A percentile compares a stretch with the other conserved stretches of the same genome.
Conservation (phyloP, 2,888 invertebrate genomes). For the Nephrotoma flavescens region DNA sequence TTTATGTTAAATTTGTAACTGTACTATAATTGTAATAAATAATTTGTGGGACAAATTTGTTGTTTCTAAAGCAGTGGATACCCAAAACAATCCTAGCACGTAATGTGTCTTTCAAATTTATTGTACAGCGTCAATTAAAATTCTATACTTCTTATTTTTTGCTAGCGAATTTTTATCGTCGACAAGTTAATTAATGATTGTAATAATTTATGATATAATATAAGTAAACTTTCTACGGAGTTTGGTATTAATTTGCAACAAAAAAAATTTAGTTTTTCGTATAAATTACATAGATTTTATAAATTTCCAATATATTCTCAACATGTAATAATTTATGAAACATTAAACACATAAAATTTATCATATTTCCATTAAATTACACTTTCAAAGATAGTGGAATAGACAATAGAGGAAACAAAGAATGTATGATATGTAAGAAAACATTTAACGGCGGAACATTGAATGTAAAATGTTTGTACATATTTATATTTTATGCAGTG, state of each 20-base stretch:
- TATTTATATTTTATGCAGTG: neutral
- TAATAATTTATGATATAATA: too few species aligned
- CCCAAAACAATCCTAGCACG: neutral
- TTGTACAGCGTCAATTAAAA: neutral
- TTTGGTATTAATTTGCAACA: neutral
- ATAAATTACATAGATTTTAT: too few species aligned
- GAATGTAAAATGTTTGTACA: neutral
- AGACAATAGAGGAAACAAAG: neutral
- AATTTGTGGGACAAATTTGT: neutral
- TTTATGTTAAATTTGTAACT: conserved; percentile 6
- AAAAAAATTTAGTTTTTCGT: neutral
- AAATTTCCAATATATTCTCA: neutral
- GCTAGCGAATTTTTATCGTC: too few species aligned
- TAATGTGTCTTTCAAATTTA: neutral
- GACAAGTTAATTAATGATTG: too few species aligned
- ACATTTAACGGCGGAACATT: neutral
- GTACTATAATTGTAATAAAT: neutral
- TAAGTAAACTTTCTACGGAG: neutral
- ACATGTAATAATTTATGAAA: neutral
- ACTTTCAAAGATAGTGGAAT: neutral
- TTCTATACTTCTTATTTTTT: too few species aligned
- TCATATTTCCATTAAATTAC: neutral
- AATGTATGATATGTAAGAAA: neutral
- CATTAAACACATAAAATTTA: neutral
- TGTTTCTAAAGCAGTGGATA: neutral